phyloP scores from a whole-genome alignment of 2,113 vertebrate species.

The Clarias magur region DNA sequence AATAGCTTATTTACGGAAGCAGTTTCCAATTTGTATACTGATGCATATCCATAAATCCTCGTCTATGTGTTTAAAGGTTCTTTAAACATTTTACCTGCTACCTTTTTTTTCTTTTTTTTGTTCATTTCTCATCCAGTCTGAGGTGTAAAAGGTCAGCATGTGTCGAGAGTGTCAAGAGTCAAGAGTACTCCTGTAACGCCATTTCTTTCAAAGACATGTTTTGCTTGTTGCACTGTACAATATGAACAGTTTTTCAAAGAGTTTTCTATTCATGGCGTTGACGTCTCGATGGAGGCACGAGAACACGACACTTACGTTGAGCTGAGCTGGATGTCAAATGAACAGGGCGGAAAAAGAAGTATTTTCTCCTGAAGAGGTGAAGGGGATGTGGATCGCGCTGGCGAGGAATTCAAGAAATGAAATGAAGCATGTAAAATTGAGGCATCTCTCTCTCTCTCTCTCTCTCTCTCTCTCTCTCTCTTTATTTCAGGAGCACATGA shows the following conservation, averaged over 20 bases:
- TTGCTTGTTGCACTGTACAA: background rate
- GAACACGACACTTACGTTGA: background rate
- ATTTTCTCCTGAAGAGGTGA: background rate
- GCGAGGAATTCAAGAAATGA: constrained; percentile 11
- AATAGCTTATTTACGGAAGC: no score
- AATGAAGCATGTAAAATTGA: constrained; percentile 15
- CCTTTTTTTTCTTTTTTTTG: background rate
- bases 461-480: constrained; percentile 12
- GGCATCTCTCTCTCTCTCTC: background rate
- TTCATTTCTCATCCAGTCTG: background rate
- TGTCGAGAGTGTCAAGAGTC: background rate
- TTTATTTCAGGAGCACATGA: constrained; percentile 87
- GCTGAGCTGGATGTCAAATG: constrained; percentile 20
- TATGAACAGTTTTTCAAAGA: no score
- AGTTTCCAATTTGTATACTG: background rate
- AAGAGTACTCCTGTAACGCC: no score
- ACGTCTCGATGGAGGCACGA: background rate
- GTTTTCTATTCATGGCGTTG: background rate
- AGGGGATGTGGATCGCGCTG: background rate
- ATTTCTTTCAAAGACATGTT: background rate
- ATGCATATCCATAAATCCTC: background rate
- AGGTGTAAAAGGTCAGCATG: background rate
- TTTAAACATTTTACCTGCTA: background rate
- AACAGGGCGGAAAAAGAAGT: constrained; percentile 31
- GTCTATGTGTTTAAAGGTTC: background rate